Conservation (phyloP, 2,797 vertebrate genomes). For the Champsocephalus esox region DNA sequence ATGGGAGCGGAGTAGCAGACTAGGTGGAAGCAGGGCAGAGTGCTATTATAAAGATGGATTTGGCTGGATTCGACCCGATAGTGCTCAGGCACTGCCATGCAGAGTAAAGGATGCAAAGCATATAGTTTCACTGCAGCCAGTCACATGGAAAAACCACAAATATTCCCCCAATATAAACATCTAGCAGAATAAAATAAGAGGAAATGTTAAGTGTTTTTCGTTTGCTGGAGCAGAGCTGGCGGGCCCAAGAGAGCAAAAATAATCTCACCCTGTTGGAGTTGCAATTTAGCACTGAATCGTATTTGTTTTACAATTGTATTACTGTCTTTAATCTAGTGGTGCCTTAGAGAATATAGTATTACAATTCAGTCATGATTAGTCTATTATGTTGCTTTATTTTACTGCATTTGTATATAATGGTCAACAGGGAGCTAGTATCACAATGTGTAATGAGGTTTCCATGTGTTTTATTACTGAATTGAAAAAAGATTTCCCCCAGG, state of each 20-base stretch:
- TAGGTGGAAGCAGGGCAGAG: slow-evolving; percentile 3
- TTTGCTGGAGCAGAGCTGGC: not conserved
- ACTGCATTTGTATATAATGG: slow-evolving; percentile 25
- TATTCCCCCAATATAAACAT: slow-evolving; percentile 20
- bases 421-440: slow-evolving; percentile 30
- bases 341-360: slow-evolving; percentile 10
- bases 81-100: slow-evolving; percentile 24
- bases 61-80: slow-evolving; percentile 22
- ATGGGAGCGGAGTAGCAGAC: not conserved
- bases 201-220: not conserved
- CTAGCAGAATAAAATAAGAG: slow-evolving; percentile 17
- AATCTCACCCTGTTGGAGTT: not conserved
- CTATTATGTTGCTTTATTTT: slow-evolving; percentile 27
- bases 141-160: slow-evolving; percentile 9
- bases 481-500: slow-evolving; percentile 10
- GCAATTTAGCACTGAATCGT: not conserved
- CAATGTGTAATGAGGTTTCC: slow-evolving; percentile 34
- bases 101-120: slow-evolving; percentile 28
- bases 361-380: slow-evolving; percentile 34
- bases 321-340: slow-evolving; percentile 31
- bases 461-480: slow-evolving; percentile 19
- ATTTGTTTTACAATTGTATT: slow-evolving; percentile 25
- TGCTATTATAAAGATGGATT: slow-evolving; percentile 53
- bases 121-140: slow-evolving; percentile 23
- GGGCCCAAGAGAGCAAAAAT: not conserved